Conservation (phyloP, 1,140 invertebrate genomes). For the Antheraea pernyi region DNA sequence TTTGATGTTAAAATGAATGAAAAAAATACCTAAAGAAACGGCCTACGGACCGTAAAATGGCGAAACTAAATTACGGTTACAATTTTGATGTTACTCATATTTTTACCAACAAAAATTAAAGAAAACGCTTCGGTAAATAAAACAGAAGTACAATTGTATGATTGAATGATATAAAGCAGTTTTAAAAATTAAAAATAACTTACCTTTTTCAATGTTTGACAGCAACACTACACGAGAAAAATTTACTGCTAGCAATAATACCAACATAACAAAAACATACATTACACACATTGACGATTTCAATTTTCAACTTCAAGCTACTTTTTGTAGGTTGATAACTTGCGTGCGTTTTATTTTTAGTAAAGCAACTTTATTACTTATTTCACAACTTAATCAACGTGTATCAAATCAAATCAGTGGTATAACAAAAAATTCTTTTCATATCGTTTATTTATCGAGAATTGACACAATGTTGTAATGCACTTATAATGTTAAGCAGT, state of each 20-base stretch:
- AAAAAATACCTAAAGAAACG: constrained; percentile 11
- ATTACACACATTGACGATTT: constrained; percentile 7
- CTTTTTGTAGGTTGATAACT: constrained; percentile 23
- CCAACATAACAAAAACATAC: constrained; percentile 36
- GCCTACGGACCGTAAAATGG: constrained; percentile 62
- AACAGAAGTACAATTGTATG: background rate
- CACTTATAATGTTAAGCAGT: too few species aligned
- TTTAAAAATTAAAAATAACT: constrained; percentile 50
- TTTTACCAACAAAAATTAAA: background rate
- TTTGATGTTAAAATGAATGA: constrained; percentile 4
- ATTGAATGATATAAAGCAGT: background rate
- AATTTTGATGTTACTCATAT: constrained; percentile 17
- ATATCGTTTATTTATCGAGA: too few species aligned
- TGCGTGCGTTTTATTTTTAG: constrained; percentile 22
- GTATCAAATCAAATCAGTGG: too few species aligned
- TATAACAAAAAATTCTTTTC: too few species aligned
- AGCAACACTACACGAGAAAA: constrained; percentile 67
- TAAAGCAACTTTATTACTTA: background rate
- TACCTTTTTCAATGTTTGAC: constrained; percentile 70
- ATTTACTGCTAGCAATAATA: constrained; percentile 58
- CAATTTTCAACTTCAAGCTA: background rate
- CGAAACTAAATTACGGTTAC: constrained; percentile 55
- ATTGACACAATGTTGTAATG: too few species aligned
- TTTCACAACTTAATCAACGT: background rate
- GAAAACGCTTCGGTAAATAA: background rate